Evolutionary conservation across 2,888 invertebrate species (phyloP).

Genomic region (Timema podura): DNA sequence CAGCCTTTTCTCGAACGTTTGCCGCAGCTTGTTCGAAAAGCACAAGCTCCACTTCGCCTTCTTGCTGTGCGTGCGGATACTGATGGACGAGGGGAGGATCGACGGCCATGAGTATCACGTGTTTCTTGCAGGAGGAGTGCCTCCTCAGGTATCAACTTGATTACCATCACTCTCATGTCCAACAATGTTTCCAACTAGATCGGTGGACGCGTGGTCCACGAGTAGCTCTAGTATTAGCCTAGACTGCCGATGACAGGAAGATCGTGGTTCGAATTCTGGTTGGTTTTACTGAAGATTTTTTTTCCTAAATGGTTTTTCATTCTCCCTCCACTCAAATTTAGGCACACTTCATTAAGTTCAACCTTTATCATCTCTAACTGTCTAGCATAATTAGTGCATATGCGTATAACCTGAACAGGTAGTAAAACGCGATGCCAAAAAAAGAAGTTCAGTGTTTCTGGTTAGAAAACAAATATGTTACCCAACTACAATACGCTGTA

Average conservation of each 20-base stretch:
- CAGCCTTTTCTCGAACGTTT: conserved; percentile 79
- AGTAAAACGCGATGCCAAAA: conserved; percentile 40
- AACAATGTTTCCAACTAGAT: too few species aligned
- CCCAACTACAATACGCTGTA: too few species aligned
- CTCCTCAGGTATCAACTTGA: conserved; percentile 39
- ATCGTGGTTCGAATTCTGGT: too few species aligned
- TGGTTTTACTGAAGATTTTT: too few species aligned
- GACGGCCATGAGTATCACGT: conserved; percentile 67
- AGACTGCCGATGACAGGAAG: too few species aligned
- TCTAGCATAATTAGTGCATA: too few species aligned
- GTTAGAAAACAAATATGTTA: too few species aligned
- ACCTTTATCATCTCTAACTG: too few species aligned
- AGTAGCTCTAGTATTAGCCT: conserved; percentile 41
- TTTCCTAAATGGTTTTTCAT: not conserved
- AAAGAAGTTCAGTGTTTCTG: too few species aligned
- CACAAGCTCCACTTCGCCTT: conserved; percentile 86
- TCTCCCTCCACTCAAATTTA: too few species aligned
- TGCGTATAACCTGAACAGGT: not conserved
- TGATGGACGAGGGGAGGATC: conserved; percentile 58
- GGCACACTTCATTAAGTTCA: too few species aligned
- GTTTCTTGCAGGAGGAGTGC: conserved; percentile 68
- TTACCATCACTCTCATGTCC: too few species aligned
- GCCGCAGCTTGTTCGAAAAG: conserved; percentile 83
- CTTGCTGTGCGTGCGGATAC: conserved; percentile 63
- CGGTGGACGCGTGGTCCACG: conserved; percentile 19